Percentiles rank a stretch among this genome's conserved stretches.
Conservation (phyloP, 2,888 invertebrate species). For the Heliconius ismenius region DNA sequence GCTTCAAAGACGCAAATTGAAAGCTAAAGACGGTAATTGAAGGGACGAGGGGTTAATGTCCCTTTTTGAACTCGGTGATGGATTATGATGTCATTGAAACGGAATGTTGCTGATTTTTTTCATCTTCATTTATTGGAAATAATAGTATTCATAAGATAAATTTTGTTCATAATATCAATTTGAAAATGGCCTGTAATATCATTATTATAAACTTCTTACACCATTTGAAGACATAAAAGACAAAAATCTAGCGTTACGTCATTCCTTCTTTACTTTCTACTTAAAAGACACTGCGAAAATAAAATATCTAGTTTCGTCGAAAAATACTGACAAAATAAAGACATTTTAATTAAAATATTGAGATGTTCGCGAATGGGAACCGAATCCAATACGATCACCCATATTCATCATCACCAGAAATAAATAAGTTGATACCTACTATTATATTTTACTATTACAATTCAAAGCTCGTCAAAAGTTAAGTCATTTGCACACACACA, state of each 20-base stretch:
- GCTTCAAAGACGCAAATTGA: constrained; percentile 76
- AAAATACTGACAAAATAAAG: background rate
- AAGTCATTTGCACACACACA: constrained; percentile 31
- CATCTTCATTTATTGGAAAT: constrained; percentile 42
- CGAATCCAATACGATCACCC: background rate
- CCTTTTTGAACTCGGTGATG: constrained; percentile 70
- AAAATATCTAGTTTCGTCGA: background rate
- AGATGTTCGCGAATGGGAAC: background rate
- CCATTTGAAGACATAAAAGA: no score
- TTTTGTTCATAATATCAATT: constrained; percentile 20
- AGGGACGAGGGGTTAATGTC: constrained; percentile 74
- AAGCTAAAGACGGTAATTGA: constrained; percentile 80
- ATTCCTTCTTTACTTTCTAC: no score
- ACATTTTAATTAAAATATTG: background rate
- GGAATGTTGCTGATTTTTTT: constrained; percentile 60
- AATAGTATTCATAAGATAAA: constrained; percentile 31
- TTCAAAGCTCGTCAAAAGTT: constrained; percentile 37
- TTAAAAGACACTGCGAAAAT: background rate
- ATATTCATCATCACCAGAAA: background rate
- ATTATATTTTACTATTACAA: background rate
- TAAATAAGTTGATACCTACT: background rate
- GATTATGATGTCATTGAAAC: constrained; percentile 71
- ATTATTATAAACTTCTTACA: no score
- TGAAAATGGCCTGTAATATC: background rate
- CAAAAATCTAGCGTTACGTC: no score